Percentiles rank a stretch among this genome's conserved stretches.
phyloP scores from a whole-genome alignment of 2,113 vertebrate genomes.

The Oreochromis aureus region DNA sequence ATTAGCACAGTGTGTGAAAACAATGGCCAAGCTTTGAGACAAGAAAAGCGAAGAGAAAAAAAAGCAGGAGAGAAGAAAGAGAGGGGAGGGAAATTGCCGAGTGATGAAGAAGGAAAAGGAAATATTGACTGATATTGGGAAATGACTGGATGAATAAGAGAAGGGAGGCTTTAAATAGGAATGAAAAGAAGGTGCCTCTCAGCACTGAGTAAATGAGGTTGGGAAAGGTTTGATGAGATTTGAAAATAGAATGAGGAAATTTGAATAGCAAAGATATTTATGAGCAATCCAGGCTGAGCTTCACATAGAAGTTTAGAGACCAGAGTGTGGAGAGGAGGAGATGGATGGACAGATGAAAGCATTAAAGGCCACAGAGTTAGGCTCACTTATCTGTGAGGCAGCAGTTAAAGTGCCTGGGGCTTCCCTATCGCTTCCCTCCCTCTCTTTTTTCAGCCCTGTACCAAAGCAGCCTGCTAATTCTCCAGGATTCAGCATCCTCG shows the following conservation, averaged over 20 bases:
- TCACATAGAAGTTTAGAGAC: not conserved
- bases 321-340: not conserved
- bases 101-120: conserved; percentile 10
- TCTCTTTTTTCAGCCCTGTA: not conserved
- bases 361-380: conserved; percentile 19
- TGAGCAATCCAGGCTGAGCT: not conserved
- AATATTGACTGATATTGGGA: conserved; percentile 19
- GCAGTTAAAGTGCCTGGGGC: conserved; percentile 28
- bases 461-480: conserved; percentile 23
- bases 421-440: not conserved
- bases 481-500: not conserved
- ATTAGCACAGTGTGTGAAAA: conserved; percentile 58
- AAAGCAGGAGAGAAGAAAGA: not conserved
- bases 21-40: conserved; percentile 48
- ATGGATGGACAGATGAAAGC: conserved; percentile 28
- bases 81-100: not conserved
- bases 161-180: not conserved
- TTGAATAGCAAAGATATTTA: conserved; percentile 2
- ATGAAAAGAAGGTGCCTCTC: conserved; percentile 11
- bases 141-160: not conserved
- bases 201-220: conserved; percentile 13
- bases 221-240: conserved; percentile 35
- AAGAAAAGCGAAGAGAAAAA: not conserved
- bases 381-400: conserved; percentile 40
- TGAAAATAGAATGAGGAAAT: conserved; percentile 22